Conservation (phyloP, 2,888 invertebrate species). For the Pandemis heparana region DNA sequence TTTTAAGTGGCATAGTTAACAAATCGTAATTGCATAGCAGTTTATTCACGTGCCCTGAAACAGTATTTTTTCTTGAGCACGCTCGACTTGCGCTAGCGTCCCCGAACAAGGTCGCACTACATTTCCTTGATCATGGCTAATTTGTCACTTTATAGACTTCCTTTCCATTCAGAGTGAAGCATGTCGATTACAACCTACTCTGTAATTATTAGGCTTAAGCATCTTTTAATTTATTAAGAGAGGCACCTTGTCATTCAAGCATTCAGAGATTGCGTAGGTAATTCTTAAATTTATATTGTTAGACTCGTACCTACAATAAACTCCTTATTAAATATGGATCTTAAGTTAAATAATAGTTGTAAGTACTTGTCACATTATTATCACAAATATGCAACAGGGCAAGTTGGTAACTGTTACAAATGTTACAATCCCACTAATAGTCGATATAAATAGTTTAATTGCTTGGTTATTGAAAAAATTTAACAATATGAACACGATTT, state of each 20-base stretch:
- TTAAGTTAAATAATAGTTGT: too few species aligned
- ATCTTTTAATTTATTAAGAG: background rate
- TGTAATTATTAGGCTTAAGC: background rate
- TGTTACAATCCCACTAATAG: too few species aligned
- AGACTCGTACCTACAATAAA: background rate
- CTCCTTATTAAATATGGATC: too few species aligned
- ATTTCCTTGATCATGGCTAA: constrained; percentile 64
- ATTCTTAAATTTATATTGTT: background rate
- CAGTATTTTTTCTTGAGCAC: constrained; percentile 58
- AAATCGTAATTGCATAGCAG: background rate
- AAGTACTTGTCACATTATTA: too few species aligned
- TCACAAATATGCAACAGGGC: too few species aligned
- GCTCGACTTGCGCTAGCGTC: constrained; percentile 60
- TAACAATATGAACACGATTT: too few species aligned
- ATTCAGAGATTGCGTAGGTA: background rate
- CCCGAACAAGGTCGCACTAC: constrained; percentile 62
- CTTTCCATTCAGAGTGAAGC: constrained; percentile 36
- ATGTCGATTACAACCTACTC: constrained; percentile 4
- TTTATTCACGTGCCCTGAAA: constrained; percentile 32
- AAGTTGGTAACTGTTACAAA: too few species aligned
- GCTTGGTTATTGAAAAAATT: too few species aligned
- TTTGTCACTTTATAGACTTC: constrained; percentile 39
- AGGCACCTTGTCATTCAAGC: background rate
- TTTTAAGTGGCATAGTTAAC: background rate
- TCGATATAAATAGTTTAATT: too few species aligned